A percentile compares a stretch with the other conserved stretches of the same genome.
Evolutionary conservation across 2,113 vertebrate genomes (phyloP).

Genomic region (Coptodon rendalli): DNA sequence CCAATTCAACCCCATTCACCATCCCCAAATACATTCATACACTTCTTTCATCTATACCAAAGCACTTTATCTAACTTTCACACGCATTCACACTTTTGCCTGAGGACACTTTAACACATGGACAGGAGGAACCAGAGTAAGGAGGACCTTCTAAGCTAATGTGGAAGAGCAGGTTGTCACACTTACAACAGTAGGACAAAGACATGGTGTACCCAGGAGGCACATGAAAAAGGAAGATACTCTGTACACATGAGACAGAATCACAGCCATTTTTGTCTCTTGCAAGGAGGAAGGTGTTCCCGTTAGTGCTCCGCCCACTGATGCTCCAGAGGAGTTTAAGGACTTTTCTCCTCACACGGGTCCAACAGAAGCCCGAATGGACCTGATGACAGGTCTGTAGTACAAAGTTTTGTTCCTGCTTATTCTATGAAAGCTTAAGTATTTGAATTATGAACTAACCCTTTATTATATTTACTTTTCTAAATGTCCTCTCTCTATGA

Average conservation of each 20-base stretch:
- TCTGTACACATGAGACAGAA: neutral
- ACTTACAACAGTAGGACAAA: neutral
- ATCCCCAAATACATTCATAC: rapidly evolving
- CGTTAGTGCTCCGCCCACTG: conserved; percentile 77
- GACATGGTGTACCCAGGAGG: neutral
- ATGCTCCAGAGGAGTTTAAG: conserved; percentile 51
- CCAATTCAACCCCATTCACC: neutral
- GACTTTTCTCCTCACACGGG: conserved; percentile 70
- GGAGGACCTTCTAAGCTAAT: neutral
- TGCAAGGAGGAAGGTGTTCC: conserved; percentile 54
- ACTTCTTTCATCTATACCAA: neutral
- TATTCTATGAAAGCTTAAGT: neutral
- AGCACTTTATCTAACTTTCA: neutral
- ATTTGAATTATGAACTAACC: neutral
- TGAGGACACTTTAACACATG: neutral
- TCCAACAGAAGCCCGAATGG: conserved; percentile 14
- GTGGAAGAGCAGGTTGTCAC: neutral
- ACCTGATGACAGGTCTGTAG: conserved; percentile 23
- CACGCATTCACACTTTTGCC: neutral
- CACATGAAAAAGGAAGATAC: neutral
- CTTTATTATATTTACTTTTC: neutral
- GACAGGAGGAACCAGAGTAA: neutral
- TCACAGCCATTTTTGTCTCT: neutral
- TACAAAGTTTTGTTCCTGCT: neutral
- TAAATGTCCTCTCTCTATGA: neutral